A percentile compares a stretch with the other conserved stretches of the same genome.
phyloP scores from a whole-genome alignment of 2,113 vertebrate species.

The Cyphomyrus discorhynchus region DNA sequence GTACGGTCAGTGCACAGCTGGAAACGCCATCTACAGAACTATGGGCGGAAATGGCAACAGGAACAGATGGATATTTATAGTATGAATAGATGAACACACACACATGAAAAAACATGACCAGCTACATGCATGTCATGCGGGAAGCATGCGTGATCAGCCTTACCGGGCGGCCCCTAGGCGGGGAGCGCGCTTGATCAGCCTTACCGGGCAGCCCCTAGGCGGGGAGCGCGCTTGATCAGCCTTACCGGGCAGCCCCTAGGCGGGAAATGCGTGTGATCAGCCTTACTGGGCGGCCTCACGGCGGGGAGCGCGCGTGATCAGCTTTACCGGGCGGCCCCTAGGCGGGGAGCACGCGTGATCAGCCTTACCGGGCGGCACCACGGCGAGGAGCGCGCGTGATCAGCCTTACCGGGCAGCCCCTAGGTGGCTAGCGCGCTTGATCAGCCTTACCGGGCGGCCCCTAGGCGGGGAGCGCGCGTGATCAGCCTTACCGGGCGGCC shows the following conservation, averaged over 20 bases:
- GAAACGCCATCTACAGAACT: neutral
- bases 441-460: fast-evolving
- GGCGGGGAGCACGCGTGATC: neutral
- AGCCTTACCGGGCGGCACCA: no score
- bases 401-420: no score
- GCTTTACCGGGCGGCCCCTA: no score
- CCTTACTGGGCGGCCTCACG: no score
- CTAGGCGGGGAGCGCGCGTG: fast-evolving
- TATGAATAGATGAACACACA: neutral
- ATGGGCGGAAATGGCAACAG: neutral
- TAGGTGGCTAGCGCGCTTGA: no score
- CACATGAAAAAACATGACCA: neutral
- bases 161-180: fast-evolving
- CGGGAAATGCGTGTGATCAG: no score
- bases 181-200: fast-evolving
- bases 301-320: no score
- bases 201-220: no score
- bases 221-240: no score
- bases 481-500: no score
- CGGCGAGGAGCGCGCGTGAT: no score
- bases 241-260: no score
- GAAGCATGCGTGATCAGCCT: neutral
- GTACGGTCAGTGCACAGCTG: neutral
- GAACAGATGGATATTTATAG: neutral
- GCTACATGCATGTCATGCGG: neutral